Conservation (phyloP, 1,140 invertebrate species). For the Xylocopa sonorina region DNA sequence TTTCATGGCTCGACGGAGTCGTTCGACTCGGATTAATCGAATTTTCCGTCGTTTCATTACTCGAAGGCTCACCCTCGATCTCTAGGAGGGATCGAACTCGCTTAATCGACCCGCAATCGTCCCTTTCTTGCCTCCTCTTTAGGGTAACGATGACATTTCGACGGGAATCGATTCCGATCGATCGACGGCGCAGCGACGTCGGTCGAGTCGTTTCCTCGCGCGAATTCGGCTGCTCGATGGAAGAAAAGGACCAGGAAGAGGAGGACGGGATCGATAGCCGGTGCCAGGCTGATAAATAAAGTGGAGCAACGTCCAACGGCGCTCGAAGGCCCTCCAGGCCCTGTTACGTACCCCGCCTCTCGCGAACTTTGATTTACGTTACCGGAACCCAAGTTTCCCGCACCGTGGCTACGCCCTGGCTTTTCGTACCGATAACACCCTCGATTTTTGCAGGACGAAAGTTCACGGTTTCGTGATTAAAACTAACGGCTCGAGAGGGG, state of each 20-base stretch:
- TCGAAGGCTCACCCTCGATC: neutral
- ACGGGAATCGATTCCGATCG: constrained; percentile 3
- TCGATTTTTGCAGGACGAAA: neutral
- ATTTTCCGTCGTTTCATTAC: constrained; percentile 16
- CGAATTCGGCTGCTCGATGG: neutral
- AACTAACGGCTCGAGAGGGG: too few species aligned
- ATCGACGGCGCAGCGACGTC: neutral
- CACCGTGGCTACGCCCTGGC: neutral
- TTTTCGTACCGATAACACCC: neutral
- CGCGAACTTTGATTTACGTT: constrained; percentile 21
- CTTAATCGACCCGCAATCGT: constrained; percentile 20
- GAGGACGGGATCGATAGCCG: neutral
- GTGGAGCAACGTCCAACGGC: neutral
- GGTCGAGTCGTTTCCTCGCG: neutral
- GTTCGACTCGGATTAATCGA: constrained; percentile 23
- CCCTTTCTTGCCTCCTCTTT: neutral
- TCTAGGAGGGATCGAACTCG: neutral
- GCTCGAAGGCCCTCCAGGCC: neutral
- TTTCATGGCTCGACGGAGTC: neutral
- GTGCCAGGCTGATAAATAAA: constrained; percentile 24
- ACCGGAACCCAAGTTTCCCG: constrained; percentile 3
- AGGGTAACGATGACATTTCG: neutral
- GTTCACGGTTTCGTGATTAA: too few species aligned
- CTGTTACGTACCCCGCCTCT: neutral
- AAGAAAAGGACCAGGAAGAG: neutral